Evolutionary conservation across 2,113 vertebrate genomes (phyloP).

Genomic region (Platanista minor): DNA sequence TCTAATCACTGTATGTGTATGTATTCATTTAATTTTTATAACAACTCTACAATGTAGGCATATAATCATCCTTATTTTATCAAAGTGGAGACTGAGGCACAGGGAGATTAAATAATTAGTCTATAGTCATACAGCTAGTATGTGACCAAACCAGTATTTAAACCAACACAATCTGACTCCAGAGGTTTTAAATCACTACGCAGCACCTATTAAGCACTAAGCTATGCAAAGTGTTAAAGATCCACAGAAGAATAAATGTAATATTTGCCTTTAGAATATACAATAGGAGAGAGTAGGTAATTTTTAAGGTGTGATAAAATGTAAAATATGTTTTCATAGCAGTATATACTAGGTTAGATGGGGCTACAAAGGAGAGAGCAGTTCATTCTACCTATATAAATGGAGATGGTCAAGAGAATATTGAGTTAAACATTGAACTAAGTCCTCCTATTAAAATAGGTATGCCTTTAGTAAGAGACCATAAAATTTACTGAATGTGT

Average conservation of each 20-base stretch:
- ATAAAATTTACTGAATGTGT: not conserved
- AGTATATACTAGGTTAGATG: not conserved
- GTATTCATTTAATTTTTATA: not conserved
- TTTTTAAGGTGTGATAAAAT: not conserved
- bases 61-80: not conserved
- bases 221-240: not conserved
- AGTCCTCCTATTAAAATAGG: not conserved
- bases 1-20: not conserved
- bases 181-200: not conserved
- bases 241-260: not conserved
- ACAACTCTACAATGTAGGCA: not conserved
- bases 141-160: not conserved
- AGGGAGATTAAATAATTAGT: not conserved
- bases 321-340: not conserved
- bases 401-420: not conserved
- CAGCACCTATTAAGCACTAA: not conserved
- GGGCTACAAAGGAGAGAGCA: not conserved
- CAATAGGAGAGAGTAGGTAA: not conserved
- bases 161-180: not conserved
- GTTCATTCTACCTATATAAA: not conserved
- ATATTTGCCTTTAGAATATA: not conserved
- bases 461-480: not conserved
- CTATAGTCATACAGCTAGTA: not conserved
- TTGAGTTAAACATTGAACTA: not conserved
- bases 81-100: not conserved